Base-by-base conservation (phyloP, 2,113 vertebrate genomes). In the Phyllostomus discolor region DNA sequence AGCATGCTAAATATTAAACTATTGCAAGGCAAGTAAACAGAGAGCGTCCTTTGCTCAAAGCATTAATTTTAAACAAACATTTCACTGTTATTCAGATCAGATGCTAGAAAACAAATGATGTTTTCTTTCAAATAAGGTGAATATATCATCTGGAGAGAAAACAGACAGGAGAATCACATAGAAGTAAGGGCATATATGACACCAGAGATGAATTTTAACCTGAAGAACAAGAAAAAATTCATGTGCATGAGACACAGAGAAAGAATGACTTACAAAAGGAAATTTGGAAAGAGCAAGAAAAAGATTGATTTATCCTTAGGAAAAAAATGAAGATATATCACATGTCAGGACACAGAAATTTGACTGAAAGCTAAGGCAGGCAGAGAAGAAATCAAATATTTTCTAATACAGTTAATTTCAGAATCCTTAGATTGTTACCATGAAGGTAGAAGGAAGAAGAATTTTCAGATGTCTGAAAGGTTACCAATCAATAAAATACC, bases 1-100 rank as follows among this genome's bases (percentile, higher is more conserved):
- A 92, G 22, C 3, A 33, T 95, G 67, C 97, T 96, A 98, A 97
- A 98, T 94, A 97, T 92, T 96, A 97, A 98, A 97, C 97, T 76
- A 43, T 7, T 11, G 8, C 78, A 88, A 85, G 82, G 95, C 78
- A 96, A 96, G 64, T 90, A 97, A 97, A 97, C 57, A 91, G 96
- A 79, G 88, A 94, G 24, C 28, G 11, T 95, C 96, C 96, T 96
- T 93, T 96, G 54, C 76, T 54, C 79, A 59, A 84, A 97, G 59
- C 79, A 95, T 90, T 97, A 76, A 96, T 95, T 78, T 95, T 97
- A 96, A 97, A 81, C 35, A 97, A 96, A 46, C n/a, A 54, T 26
- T 90, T 97, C 78, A 89, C 66, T 62, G 93, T 66, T 86, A 94
- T 81, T 92, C 76, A 93, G n/a, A 88, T 96, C 52, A 87, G 67